A percentile compares a stretch with the other conserved stretches of the same genome.
phyloP scores from a whole-genome alignment of 2,113 vertebrate species.

The Callipepla squamata region DNA sequence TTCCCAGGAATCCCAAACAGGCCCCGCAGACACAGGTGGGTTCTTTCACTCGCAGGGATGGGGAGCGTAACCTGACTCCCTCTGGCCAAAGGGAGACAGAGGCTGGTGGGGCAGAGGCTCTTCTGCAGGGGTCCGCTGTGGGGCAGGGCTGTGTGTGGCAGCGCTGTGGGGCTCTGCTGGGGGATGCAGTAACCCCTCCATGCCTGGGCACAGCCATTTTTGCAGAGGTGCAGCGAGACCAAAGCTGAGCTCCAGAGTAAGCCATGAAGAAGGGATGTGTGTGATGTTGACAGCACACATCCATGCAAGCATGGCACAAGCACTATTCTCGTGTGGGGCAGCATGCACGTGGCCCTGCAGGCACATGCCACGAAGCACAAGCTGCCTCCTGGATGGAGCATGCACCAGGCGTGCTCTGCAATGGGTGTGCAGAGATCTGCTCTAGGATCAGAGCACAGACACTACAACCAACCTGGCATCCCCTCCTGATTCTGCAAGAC shows the following conservation, averaged over 20 bases:
- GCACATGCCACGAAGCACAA: not conserved
- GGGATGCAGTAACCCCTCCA: not conserved
- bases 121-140: conserved; percentile 68
- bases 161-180: not conserved
- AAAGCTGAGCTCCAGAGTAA: not conserved
- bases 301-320: rapidly evolving
- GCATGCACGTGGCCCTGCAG: not conserved
- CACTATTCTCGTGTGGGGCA: rapidly evolving
- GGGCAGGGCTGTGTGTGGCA: not conserved
- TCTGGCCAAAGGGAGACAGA: conserved; percentile 76
- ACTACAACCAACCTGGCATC: not conserved
- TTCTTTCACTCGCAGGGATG: conserved; percentile 88
- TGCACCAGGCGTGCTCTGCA: rapidly evolving
- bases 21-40: conserved; percentile 88
- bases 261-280: rapidly evolving
- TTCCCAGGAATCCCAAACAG: conserved; percentile 85
- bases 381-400: not conserved
- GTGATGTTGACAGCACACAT: not conserved
- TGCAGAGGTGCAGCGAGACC: not conserved
- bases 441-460: not conserved
- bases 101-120: conserved; percentile 84
- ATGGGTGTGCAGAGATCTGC: rapidly evolving
- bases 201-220: not conserved
- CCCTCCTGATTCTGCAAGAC: not conserved
- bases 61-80: conserved; percentile 79